These are phyloP conservation scores for Gastrophysa polygoni DNA, from an alignment of 2,888 invertebrate genomes.

Conservation along the genomic window DNA sequence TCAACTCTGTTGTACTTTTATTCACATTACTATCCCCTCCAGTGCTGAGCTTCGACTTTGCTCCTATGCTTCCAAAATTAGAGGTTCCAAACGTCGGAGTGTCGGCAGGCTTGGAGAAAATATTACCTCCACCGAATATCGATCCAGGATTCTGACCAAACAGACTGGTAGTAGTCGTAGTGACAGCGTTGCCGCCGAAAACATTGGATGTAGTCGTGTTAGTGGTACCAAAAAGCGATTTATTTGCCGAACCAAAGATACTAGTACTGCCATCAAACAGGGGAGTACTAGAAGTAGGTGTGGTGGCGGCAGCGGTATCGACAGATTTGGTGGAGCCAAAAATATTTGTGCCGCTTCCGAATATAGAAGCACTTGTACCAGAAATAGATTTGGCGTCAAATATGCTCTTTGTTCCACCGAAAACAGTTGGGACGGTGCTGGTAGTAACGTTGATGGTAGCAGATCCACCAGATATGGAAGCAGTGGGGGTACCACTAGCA, in stretches of 20 bases:
- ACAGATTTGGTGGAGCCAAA: neutral
- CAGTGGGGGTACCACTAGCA: neutral
- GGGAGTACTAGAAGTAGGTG: conserved; percentile 11
- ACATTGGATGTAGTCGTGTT: neutral
- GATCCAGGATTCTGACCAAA: neutral
- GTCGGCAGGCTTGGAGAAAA: neutral
- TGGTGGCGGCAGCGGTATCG: conserved; percentile 7
- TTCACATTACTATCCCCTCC: neutral
- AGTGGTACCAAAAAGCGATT: conserved; percentile 3
- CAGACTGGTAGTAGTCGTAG: conserved; percentile 4
- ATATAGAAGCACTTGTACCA: conserved; percentile 18
- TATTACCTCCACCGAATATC: neutral
- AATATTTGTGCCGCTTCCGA: neutral
- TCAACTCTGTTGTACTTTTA: conserved; percentile 25
- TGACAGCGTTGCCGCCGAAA: neutral
- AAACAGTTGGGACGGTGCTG: neutral
- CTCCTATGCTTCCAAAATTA: conserved; percentile 5
- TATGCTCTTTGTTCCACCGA: conserved; percentile 16
- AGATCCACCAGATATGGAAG: conserved; percentile 13
- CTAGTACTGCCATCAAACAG: conserved; percentile 26
- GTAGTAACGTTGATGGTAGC: conserved; percentile 7
- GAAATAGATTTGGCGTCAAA: neutral
- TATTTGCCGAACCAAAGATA: conserved; percentile 22
- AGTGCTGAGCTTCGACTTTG: neutral
- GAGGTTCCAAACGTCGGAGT: neutral